Conservation (phyloP, 2,797 vertebrate genomes). For the Tachyglossus aculeatus region DNA sequence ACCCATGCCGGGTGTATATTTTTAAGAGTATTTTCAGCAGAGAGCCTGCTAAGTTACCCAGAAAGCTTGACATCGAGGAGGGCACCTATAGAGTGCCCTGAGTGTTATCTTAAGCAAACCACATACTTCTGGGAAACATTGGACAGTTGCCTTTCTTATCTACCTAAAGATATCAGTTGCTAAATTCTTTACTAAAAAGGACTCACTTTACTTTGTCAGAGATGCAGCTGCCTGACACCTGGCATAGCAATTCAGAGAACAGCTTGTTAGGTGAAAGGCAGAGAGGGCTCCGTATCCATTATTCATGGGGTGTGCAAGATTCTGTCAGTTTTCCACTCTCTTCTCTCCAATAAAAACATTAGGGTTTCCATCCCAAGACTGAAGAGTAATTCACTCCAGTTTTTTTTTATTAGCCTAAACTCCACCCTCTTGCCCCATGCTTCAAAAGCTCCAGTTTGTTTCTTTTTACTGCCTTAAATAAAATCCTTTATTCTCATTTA, state of each 20-base stretch:
- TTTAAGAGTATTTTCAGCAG: no score
- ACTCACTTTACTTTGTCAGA: not conserved
- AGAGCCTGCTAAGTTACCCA: no score
- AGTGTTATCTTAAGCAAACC: not conserved
- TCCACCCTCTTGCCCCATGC: not conserved
- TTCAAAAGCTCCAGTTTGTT: not conserved
- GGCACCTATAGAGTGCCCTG: no score
- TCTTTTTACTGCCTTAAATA: not conserved
- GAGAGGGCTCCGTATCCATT: not conserved
- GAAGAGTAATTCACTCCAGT: not conserved
- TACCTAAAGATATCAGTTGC: not conserved
- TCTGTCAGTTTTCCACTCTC: not conserved
- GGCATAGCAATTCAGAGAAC: not conserved
- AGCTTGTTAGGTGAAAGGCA: not conserved
- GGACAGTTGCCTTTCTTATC: conserved; percentile 14
- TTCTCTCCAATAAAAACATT: not conserved
- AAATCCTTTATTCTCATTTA: not conserved
- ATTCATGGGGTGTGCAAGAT: not conserved
- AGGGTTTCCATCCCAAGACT: not conserved
- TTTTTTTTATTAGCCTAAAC: not conserved
- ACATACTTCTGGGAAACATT: not conserved
- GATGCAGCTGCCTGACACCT: not conserved
- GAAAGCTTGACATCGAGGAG: no score
- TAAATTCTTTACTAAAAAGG: conserved; percentile 10
- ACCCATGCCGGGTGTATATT: no score